phyloP scores from a whole-genome alignment of 2,888 invertebrate genomes.

The Caenorhabditis japonica region DNA sequence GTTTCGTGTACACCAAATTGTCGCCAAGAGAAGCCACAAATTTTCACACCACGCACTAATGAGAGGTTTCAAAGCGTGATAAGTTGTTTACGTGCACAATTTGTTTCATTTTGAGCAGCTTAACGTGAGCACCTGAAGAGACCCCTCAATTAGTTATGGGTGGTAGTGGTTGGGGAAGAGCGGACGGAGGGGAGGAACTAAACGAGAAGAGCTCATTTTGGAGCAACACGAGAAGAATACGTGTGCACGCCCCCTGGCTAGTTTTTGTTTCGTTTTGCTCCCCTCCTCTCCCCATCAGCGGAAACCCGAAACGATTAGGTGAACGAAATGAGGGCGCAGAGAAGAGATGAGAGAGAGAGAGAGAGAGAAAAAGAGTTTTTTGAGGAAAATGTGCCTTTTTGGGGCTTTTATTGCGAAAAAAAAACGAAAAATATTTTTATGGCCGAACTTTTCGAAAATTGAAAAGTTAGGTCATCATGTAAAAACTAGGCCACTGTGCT shows the following conservation, averaged over 20 bases:
- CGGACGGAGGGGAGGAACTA: slow-evolving; percentile 18
- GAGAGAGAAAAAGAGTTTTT: too few species aligned
- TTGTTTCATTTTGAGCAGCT: too few species aligned
- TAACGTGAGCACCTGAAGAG: slow-evolving; percentile 28
- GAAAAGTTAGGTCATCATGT: too few species aligned
- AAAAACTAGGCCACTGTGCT: too few species aligned
- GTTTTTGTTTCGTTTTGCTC: slow-evolving; percentile 4
- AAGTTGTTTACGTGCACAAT: slow-evolving; percentile 29
- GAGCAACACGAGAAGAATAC: slow-evolving; percentile 15
- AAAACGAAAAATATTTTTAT: too few species aligned
- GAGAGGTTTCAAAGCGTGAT: slow-evolving; percentile 45
- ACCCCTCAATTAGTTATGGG: slow-evolving; percentile 37
- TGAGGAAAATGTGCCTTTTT: too few species aligned
- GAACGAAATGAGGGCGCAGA: slow-evolving; percentile 5
- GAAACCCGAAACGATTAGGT: slow-evolving; percentile 46
- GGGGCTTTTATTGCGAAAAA: too few species aligned
- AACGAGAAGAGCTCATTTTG: slow-evolving; percentile 46
- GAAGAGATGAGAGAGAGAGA: background rate
- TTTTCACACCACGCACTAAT: slow-evolving; percentile 14
- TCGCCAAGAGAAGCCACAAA: too few species aligned
- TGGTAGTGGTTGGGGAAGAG: slow-evolving; percentile 19
- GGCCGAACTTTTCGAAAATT: too few species aligned
- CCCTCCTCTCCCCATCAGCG: slow-evolving; percentile 6
- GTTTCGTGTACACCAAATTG: too few species aligned
- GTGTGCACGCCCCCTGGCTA: slow-evolving; percentile 26